Percentiles rank a stretch among this genome's conserved stretches.
phyloP scores from a whole-genome alignment of 2,113 vertebrate species.

The Pardalotus punctatus region DNA sequence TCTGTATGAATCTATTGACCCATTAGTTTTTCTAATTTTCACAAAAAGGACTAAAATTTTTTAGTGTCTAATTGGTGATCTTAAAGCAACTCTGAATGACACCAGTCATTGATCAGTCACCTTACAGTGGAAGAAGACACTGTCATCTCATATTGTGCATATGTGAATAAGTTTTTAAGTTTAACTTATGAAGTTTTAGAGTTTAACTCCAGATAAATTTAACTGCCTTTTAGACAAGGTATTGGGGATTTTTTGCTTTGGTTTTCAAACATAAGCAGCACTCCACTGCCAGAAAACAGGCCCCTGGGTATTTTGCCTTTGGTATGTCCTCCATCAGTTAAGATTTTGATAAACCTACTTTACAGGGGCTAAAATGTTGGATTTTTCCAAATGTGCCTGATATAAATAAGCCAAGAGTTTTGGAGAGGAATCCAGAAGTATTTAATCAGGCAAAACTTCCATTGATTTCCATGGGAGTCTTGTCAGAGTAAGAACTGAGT shows the following conservation, averaged over 20 bases:
- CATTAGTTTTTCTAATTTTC: neutral
- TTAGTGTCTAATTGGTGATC: neutral
- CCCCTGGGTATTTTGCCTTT: neutral
- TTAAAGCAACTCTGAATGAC: neutral
- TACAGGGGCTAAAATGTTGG: slow-evolving; percentile 16
- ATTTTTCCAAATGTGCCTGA: neutral
- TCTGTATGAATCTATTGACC: neutral
- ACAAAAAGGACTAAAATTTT: neutral
- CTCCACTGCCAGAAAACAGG: neutral
- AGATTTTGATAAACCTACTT: slow-evolving; percentile 28
- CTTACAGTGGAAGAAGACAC: neutral
- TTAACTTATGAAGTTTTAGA: neutral
- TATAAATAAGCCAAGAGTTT: slow-evolving; percentile 44
- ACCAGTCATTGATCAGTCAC: neutral
- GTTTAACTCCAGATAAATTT: neutral
- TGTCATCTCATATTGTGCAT: neutral
- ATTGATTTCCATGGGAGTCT: slow-evolving; percentile 54
- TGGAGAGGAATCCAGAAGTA: slow-evolving; percentile 45
- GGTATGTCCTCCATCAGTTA: slow-evolving; percentile 11
- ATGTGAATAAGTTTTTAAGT: neutral
- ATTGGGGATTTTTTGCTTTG: neutral
- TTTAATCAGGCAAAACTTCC: slow-evolving; percentile 59
- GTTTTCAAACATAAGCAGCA: neutral
- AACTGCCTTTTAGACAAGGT: neutral
- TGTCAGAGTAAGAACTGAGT: slow-evolving; percentile 36